Base-by-base conservation (phyloP, 1,140 invertebrate genomes). In the Drosophila mayri region DNA sequence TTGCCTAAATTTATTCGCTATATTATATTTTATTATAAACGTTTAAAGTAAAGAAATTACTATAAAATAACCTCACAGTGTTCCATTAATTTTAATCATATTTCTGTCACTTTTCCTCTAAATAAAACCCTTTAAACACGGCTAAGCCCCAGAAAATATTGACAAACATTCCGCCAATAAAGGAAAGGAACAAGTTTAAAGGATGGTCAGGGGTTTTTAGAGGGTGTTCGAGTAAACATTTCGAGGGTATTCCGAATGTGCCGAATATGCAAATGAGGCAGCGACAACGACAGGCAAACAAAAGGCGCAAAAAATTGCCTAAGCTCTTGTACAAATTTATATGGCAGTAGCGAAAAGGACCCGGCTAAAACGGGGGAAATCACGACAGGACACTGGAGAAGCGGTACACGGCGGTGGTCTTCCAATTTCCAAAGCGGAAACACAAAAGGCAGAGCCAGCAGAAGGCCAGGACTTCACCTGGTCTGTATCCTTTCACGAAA, bases 281-380 rank as follows among this genome's bases (percentile, higher is more conserved):
- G 32, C 49, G 30, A 20, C 49, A 20, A 47, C 58, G 49, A 68
- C 68, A 20, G 18, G 41, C 60, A 76, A 50, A 74, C 30, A 32
- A 54, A 50, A 55, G 60, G 35, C 49, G 35, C 32, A 54, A 72
- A 72, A 72, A 72, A 72, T 32, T 50, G 65, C 50, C 84, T 88
- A 88, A 88, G 84, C 84, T 84, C 73, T 87, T 88, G 67, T 74
- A 87, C 84, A 87, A 87, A 87, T 87, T 87, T 87, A 82, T 84
- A 80, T 66, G 68, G 79, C 46, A 41, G 79, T 14, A n/a, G 11
- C 35, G 35, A 18, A 59, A 52, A 71, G 32, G 30, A 71, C 28
- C 46, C 16, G 68, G 41, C 59, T 30, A 60, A 59, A 67, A 41
- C 50, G 67, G 41, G 58, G 63, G 8, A 47, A 49, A 43, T 55